Evolutionary conservation across 2,113 vertebrate species (phyloP), one percentile per base, ranked within the genome.

Genomic region (Salvelinus fontinalis): DNA sequence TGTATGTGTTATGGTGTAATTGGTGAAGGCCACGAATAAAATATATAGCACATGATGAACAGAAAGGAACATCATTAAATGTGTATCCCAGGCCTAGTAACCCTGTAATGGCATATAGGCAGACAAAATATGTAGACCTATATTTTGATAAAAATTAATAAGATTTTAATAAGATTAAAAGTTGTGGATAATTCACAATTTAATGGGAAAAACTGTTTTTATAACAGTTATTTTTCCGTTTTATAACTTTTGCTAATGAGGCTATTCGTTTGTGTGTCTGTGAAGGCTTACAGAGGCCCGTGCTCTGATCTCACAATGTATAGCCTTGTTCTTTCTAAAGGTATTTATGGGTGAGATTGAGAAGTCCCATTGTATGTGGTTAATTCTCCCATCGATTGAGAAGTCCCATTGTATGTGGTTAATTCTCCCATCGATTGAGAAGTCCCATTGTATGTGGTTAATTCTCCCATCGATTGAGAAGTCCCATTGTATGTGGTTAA

Each of bases 271-370:
- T 68, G 3, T 34, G 18, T 68, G 27, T 16, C 31, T 68, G 31
- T 20, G 13, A 34, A 67, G 66, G 20, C 7, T 62, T 18, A 44
- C 60, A 59, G n/a, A 68, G 71, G 16, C 74, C 34, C 13, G 9
- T 12, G 39, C 39, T 11, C 39, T 51, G 62, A 74, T 69, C 66
- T 68, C 34, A 29, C 26, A 75, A 60, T 92, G 91, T 93, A 91
- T 88, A 83, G 83, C 79, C 82, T 70, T 65, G 39, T 78, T 78
- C 78, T 83, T 87, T 84, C 86, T 4, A 80, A 88, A 88, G 87
- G 90, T 90, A 91, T 94, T 93, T 90, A 92, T 91, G 87, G 91
- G 76, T 67, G 79, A 84, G 89, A 88, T 81, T 85, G 81, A 84
- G 83, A 83, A 66, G 66, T 87, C 84, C 81, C 82, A 86, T 88